Base-by-base conservation (phyloP, 2,113 vertebrate genomes). In the Labeo rohita region DNA sequence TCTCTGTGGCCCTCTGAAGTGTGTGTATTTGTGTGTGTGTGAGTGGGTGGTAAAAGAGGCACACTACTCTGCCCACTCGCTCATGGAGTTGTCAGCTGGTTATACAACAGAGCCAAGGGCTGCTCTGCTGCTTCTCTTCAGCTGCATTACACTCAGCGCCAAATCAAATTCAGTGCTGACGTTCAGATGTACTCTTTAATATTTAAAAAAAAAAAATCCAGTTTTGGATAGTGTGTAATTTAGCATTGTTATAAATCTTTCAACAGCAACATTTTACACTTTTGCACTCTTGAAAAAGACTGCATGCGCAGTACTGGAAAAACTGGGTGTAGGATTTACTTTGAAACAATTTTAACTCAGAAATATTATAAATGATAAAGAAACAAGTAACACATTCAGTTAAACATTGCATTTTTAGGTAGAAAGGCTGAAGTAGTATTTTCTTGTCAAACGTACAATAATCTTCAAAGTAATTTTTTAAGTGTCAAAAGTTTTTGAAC, bases 21-120 rank as follows among this genome's bases (percentile, higher is more conserved):
- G 21, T 72, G 56, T 23, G 66, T 75, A 9, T 70, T 65, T 79
- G 63, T 84, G 80, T 59, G 59, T 4, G 82, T 9, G 82, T 23
- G 73, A 54, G 81, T 79, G 87, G 59, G 87, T 59, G 87, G 88
- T 82, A 90, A 86, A 83, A 84, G 68, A 75, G 66, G 54, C 72
- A 65, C 79, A 86, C 84, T 85, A n/a, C 88, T 89, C 84, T 78
- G 83, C 90, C 89, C 88, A 88, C 90, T 86, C 52, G 76, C 90
- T 86, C 88, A 80, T 36, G 50, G 66, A 84, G 63, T 84, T 86
- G 86, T 91, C 85, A 88, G 93, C 85, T 83, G 87, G 91, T 94
- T 94, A 93, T 87, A 92, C 91, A 94, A 93, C 52, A 87, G 80
- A 74, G 52, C 73, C 74, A 85, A 43, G 47, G 54, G 86, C 84